phyloP scores from a whole-genome alignment of 2,113 vertebrate genomes.

The Aphelocoma coerulescens region DNA sequence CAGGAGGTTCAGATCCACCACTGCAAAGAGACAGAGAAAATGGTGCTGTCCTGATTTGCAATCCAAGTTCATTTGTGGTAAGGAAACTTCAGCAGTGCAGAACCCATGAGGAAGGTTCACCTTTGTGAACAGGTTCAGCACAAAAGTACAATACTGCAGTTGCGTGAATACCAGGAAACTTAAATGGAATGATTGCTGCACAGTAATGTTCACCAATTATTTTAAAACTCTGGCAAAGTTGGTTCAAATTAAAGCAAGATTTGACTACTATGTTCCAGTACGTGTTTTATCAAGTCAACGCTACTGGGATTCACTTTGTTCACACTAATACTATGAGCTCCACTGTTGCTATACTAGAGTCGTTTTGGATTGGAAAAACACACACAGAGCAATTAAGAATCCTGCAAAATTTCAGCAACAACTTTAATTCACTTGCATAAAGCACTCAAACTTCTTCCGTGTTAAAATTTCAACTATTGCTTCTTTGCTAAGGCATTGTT shows the following conservation, averaged over 20 bases:
- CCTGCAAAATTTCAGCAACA: background rate
- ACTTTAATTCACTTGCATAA: background rate
- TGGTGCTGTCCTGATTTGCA: background rate
- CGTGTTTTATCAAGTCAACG: background rate
- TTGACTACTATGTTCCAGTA: background rate
- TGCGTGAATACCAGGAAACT: background rate
- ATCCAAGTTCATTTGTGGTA: background rate
- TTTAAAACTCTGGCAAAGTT: background rate
- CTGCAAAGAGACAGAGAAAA: conserved; percentile 57
- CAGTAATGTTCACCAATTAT: background rate
- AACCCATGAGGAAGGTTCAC: background rate
- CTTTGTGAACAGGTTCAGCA: background rate
- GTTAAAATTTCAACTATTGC: background rate
- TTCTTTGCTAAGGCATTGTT: background rate
- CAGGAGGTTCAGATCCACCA: conserved; percentile 88
- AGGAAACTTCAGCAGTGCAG: background rate
- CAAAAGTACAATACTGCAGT: background rate
- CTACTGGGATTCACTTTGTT: background rate
- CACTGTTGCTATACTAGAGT: background rate
- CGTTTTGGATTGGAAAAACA: background rate
- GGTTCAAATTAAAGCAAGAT: background rate
- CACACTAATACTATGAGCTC: background rate
- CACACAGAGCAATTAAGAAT: background rate
- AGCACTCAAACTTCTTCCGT: background rate
- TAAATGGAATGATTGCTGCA: fast-evolving